Evolutionary conservation across 2,113 vertebrate genomes (phyloP).

Genomic region (Ursus arctos): DNA sequence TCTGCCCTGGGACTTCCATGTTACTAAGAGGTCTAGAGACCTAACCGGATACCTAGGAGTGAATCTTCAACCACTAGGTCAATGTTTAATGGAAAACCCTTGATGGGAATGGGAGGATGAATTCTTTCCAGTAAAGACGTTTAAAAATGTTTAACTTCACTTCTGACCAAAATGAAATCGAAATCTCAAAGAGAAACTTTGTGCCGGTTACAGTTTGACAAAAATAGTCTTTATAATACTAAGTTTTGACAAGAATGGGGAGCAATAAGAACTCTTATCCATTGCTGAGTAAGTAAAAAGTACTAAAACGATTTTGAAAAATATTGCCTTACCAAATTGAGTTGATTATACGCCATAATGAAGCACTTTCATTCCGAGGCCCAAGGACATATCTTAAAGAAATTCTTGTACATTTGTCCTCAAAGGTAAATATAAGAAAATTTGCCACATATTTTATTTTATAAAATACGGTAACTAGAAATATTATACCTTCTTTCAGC

Average conservation of each 20-base stretch:
- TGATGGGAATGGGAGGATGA: background rate
- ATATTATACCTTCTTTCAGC: background rate
- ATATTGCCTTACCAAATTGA: background rate
- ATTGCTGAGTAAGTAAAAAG: background rate
- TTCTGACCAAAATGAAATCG: conserved; percentile 2
- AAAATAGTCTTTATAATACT: background rate
- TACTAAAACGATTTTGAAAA: background rate
- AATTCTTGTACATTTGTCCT: background rate
- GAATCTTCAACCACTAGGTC: background rate
- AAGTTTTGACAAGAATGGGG: background rate
- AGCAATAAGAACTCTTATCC: background rate
- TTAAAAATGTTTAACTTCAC: background rate
- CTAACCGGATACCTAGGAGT: background rate
- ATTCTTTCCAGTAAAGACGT: background rate
- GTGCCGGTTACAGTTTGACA: background rate
- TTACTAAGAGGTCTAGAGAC: background rate
- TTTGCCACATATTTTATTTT: conserved; percentile 7
- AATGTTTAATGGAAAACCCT: background rate
- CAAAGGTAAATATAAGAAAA: background rate
- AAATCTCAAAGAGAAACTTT: background rate
- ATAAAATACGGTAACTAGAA: background rate
- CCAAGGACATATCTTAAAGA: background rate
- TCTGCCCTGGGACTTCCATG: background rate
- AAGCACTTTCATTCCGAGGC: background rate
- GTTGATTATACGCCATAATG: background rate